phyloP scores from a whole-genome alignment of 2,888 invertebrate species.

The Helleia helle region DNA sequence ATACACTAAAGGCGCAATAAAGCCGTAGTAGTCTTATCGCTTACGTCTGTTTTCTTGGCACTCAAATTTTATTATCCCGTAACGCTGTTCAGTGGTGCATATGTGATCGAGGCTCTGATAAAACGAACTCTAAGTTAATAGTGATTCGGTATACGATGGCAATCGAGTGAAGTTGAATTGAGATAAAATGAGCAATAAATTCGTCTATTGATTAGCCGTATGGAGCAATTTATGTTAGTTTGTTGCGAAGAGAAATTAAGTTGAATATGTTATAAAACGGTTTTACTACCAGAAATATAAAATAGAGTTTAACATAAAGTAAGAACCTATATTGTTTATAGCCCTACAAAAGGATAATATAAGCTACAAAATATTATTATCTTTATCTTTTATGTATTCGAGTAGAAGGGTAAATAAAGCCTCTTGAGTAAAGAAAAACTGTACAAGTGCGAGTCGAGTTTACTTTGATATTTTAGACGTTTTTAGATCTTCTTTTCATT shows the following conservation, averaged over 20 bases:
- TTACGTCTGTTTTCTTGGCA: conserved; percentile 28
- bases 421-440: background rate
- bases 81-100: conserved; percentile 38
- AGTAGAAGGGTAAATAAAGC: conserved; percentile 5
- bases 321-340: conserved; percentile 3
- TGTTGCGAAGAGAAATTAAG: conserved; percentile 19
- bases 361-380: conserved; percentile 2
- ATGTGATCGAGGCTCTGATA: conserved; percentile 20
- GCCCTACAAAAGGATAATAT: conserved; percentile 6
- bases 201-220: background rate
- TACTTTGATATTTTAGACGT: background rate
- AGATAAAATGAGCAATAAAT: conserved; percentile 8
- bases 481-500: background rate
- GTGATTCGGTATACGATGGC: background rate
- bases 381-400: conserved; percentile 8
- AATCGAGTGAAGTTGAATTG: background rate
- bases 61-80: conserved; percentile 40
- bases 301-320: conserved; percentile 5
- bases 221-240: conserved; percentile 34
- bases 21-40: conserved; percentile 34
- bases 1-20: conserved; percentile 59
- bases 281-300: background rate
- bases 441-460: background rate
- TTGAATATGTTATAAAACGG: background rate
- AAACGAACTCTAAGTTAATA: conserved; percentile 25